Percentiles rank a stretch among this genome's conserved stretches.
Evolutionary conservation across 2,797 vertebrate genomes (phyloP).

Genomic region (Takifugu ocellatus): DNA sequence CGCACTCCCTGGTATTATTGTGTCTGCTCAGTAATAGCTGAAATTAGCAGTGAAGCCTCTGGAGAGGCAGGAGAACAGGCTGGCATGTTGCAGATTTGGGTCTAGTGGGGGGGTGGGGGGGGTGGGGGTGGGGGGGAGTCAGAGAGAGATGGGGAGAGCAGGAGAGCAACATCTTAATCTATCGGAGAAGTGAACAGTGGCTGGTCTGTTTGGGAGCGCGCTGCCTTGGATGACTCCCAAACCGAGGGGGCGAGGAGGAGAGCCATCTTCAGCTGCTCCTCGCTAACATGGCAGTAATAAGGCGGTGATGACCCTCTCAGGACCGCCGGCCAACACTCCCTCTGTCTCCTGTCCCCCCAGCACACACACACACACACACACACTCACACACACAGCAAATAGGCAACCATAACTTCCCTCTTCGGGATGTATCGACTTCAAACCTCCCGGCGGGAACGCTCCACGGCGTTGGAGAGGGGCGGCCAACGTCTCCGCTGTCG

Average conservation of each 20-base stretch:
- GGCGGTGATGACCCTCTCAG: slow-evolving; percentile 67
- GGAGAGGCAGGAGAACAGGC: slow-evolving; percentile 36
- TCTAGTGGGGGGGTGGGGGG: slow-evolving; percentile 17
- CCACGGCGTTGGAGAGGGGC: too few species aligned
- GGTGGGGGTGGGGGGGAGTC: slow-evolving; percentile 32
- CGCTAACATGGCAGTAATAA: slow-evolving; percentile 75
- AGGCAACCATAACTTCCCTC: slow-evolving; percentile 18
- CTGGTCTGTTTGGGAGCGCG: slow-evolving; percentile 72
- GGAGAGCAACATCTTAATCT: slow-evolving; percentile 72
- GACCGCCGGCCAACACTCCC: slow-evolving; percentile 60
- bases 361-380: slow-evolving; percentile 29
- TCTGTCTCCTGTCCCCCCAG: slow-evolving; percentile 47
- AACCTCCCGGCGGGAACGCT: neutral
- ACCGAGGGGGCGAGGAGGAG: slow-evolving; percentile 65
- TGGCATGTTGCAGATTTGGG: slow-evolving; percentile 42
- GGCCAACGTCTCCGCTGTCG: too few species aligned
- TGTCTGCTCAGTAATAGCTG: slow-evolving; percentile 49
- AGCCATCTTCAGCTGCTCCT: slow-evolving; percentile 71
- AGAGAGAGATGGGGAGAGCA: slow-evolving; percentile 52
- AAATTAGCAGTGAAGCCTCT: slow-evolving; percentile 53
- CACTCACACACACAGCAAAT: slow-evolving; percentile 16
- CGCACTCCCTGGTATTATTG: slow-evolving; percentile 43
- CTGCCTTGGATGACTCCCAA: slow-evolving; percentile 74
- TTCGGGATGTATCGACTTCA: slow-evolving; percentile 23
- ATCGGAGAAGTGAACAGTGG: slow-evolving; percentile 70